These are phyloP conservation scores for Telmatherina bonti DNA, from an alignment of 2,797 vertebrate genomes.

Conservation along the genomic window DNA sequence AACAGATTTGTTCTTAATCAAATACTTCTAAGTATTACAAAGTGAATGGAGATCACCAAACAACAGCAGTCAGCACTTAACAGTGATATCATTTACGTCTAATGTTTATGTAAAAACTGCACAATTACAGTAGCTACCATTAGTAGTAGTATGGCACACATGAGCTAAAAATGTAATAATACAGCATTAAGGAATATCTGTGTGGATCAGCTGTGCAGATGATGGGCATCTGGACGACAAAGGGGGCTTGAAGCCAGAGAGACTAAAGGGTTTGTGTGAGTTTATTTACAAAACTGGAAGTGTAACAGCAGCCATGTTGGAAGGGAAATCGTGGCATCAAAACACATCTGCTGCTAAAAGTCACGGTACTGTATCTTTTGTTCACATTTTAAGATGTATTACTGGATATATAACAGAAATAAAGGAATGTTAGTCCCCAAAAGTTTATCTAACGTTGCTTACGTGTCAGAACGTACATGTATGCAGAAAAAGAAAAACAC, in stretches of 20 bases:
- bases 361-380: background rate
- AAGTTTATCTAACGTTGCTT: background rate
- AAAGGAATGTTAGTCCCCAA: conserved; percentile 16
- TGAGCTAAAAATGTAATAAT: conserved; percentile 64
- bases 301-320: conserved; percentile 15
- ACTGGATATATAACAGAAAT: background rate
- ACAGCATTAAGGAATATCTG: conserved; percentile 66
- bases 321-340: conserved; percentile 8
- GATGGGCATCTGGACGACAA: conserved; percentile 36
- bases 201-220: conserved; percentile 44
- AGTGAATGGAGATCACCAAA: conserved; percentile 62
- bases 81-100: conserved; percentile 49
- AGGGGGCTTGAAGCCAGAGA: conserved; percentile 62
- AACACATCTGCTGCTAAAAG: conserved; percentile 8
- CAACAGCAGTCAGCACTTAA: conserved; percentile 63
- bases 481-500: background rate
- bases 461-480: background rate
- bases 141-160: conserved; percentile 71
- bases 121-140: conserved; percentile 69
- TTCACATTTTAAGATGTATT: background rate
- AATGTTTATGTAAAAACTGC: conserved; percentile 54
- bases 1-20: conserved; percentile 34
- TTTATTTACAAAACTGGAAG: conserved; percentile 26
- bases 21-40: conserved; percentile 55
- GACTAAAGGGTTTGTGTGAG: conserved; percentile 1